Evolutionary conservation across 2,888 invertebrate species (phyloP), one percentile per base, ranked within the genome.

Genomic region (Ecliptopera silaceata): DNA sequence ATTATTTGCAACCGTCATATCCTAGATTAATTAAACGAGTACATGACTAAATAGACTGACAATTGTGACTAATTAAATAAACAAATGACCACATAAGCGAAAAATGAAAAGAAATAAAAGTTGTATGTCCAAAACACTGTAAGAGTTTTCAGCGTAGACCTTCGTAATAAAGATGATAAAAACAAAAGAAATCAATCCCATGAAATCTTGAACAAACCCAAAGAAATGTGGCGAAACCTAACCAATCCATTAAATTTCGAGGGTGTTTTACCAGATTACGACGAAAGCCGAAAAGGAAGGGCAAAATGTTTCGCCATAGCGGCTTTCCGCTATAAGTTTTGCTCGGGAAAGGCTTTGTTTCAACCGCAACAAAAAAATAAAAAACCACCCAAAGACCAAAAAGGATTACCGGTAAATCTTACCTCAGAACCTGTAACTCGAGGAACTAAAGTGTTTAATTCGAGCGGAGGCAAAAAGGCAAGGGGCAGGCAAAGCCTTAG

Each of bases 401-500:
- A 56, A 48, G 38, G 52, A 57, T 52, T 47, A 59, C 49, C 32
- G 32, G 43, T 43, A 55, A 58, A 58, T 53, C 58, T 55, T 39
- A 39, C 54, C 46, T 20, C 49, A 52, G 52, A 59, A 45, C 52
- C 43, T 38, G 46, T 56, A 52, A 59, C 52, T 59, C 63, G 59
- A 63, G 39, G 49, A 53, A 29, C 49, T 38, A 53, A 42, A 63
- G 66, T 71, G 66, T 69, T 57, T 64, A 65, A 65, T 67, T 65
- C 65, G 63, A 68, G 68, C 65, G 57, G 59, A 64, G 55, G 61
- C 65, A 68, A 66, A 66, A 68, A 72, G 67, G 60, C 58, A 53
- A 65, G 51, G 65, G 62, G 65, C 59, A 58, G 56, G 51, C 61
- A 77, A 79, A 80, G 77, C 77, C 81, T 65, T 77, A 80, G 80